A percentile compares a stretch with the other conserved stretches of the same genome.
Evolutionary conservation across 2,888 invertebrate genomes (phyloP).

Genomic region (Rutpela maculata): DNA sequence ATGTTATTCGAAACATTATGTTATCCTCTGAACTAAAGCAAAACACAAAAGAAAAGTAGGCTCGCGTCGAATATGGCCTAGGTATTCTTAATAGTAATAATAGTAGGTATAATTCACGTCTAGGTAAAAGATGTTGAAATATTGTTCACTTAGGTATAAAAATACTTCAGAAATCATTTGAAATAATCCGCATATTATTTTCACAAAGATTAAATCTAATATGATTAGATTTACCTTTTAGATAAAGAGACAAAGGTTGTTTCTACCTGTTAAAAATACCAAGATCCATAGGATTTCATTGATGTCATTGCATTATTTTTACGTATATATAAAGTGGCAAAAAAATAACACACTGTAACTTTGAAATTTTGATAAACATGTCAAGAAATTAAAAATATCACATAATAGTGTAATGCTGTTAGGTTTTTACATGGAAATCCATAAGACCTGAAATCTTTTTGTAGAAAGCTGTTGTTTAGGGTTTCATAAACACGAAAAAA

Average conservation of each 20-base stretch:
- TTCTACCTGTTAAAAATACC: constrained; percentile 15
- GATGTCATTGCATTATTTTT: not conserved
- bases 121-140: not conserved
- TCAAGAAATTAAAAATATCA: too few species aligned
- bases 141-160: not conserved
- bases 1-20: too few species aligned
- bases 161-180: constrained; percentile 17
- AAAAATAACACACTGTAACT: too few species aligned
- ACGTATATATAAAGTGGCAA: too few species aligned
- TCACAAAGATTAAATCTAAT: constrained; percentile 19
- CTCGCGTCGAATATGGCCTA: not conserved
- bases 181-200: constrained; percentile 24
- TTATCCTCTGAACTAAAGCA: not conserved
- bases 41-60: not conserved
- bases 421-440: too few species aligned
- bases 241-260: constrained; percentile 23
- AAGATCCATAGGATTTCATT: not conserved
- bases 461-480: too few species aligned
- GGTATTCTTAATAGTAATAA: not conserved
- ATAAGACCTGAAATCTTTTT: too few species aligned
- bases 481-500: too few species aligned
- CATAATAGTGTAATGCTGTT: too few species aligned
- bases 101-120: not conserved
- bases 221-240: constrained; percentile 24
- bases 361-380: too few species aligned